These are phyloP conservation scores for Benthosema pterotum DNA, from an alignment of 2,797 vertebrate species.

Conservation along the genomic window DNA sequence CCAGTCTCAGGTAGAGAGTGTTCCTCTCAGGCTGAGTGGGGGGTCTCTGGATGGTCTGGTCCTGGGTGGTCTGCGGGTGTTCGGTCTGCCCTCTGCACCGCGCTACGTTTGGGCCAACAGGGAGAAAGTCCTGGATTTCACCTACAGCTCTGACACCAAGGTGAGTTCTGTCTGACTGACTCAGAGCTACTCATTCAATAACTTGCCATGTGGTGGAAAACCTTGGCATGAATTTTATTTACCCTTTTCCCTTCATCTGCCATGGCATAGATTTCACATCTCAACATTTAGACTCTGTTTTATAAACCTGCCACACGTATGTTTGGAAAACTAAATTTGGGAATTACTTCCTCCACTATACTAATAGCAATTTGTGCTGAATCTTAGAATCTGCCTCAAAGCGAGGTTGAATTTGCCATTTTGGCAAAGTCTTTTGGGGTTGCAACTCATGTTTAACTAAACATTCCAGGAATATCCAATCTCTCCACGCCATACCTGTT, in stretches of 20 bases:
- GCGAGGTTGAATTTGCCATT: too few species aligned
- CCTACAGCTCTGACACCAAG: conserved; percentile 83
- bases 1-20: conserved; percentile 82
- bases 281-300: neutral
- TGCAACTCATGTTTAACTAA: too few species aligned
- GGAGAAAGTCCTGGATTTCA: conserved; percentile 77
- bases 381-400: too few species aligned
- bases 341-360: too few species aligned
- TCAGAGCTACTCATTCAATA: neutral
- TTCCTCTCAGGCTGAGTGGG: conserved; percentile 73
- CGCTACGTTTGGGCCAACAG: conserved; percentile 84
- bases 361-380: too few species aligned
- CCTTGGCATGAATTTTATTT: too few species aligned
- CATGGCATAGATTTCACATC: neutral
- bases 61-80: conserved; percentile 78
- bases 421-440: too few species aligned
- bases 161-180: conserved; percentile 63
- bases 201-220: conserved; percentile 6
- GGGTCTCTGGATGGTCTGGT: conserved; percentile 79
- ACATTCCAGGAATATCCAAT: too few species aligned
- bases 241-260: too few species aligned
- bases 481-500: too few species aligned
- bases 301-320: too few species aligned
- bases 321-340: too few species aligned
- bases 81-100: conserved; percentile 84